phyloP scores from a whole-genome alignment of 2,113 vertebrate species.

The Nannobrachium achirus region DNA sequence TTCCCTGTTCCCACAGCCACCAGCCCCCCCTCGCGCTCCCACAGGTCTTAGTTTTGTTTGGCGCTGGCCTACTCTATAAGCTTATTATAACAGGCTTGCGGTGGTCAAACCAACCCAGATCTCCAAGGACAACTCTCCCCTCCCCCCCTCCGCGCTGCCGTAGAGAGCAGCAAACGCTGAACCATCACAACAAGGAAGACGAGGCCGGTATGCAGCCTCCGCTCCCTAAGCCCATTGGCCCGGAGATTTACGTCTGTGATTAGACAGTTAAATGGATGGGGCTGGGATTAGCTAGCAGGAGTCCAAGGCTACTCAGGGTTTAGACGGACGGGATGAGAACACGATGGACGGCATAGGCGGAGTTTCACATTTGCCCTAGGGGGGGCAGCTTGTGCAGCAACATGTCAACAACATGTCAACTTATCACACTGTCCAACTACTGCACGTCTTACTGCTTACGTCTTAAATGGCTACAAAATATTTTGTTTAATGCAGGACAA shows the following conservation, averaged over 20 bases:
- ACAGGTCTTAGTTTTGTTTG: constrained; percentile 21
- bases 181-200: constrained; percentile 30
- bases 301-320: constrained; percentile 34
- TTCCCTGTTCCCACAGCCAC: neutral
- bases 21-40: neutral
- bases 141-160: neutral
- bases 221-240: constrained; percentile 56
- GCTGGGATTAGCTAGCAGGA: constrained; percentile 64
- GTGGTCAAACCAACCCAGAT: constrained; percentile 21
- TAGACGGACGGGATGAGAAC: constrained; percentile 23
- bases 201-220: constrained; percentile 10
- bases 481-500: no score
- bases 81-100: constrained; percentile 55
- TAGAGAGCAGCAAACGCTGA: neutral
- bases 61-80: constrained; percentile 39
- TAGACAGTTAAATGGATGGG: constrained; percentile 76
- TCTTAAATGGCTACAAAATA: no score
- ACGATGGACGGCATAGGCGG: constrained; percentile 7
- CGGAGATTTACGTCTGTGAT: constrained; percentile 68
- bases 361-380: no score
- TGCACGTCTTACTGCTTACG: no score
- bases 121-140: constrained; percentile 6
- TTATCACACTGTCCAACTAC: no score
- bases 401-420: no score
- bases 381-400: no score